phyloP scores from a whole-genome alignment of 1,140 invertebrate genomes.

The Drosophila gunungcola region DNA sequence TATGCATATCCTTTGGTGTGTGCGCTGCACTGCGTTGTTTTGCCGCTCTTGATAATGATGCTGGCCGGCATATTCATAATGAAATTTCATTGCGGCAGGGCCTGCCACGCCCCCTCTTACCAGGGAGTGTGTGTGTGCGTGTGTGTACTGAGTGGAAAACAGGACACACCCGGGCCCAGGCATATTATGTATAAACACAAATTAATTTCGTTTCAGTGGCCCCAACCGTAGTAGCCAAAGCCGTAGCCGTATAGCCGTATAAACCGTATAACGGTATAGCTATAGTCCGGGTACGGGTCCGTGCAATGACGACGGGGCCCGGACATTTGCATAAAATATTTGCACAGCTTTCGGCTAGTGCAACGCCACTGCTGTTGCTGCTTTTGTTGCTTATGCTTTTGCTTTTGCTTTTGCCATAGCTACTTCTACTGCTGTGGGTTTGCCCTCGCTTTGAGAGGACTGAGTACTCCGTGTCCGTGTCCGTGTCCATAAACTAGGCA shows the following conservation, averaged over 20 bases:
- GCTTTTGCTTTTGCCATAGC: constrained; percentile 4
- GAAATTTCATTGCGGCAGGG: constrained; percentile 79
- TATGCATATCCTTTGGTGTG: constrained; percentile 76
- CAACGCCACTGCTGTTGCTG: constrained; percentile 54
- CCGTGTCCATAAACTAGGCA: constrained; percentile 80
- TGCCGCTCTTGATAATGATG: constrained; percentile 80
- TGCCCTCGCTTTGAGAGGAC: constrained; percentile 67
- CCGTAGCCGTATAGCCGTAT: constrained; percentile 27
- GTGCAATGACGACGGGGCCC: constrained; percentile 71
- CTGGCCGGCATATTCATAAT: constrained; percentile 81
- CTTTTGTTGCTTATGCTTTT: constrained; percentile 12
- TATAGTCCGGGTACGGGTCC: constrained; percentile 16
- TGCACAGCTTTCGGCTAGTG: constrained; percentile 81
- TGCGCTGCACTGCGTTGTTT: constrained; percentile 76
- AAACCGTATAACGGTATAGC: constrained; percentile 32
- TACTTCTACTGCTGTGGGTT: constrained; percentile 39
- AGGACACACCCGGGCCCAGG: constrained; percentile 57
- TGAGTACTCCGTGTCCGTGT: constrained; percentile 5
- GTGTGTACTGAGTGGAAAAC: constrained; percentile 58
- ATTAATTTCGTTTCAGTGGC: constrained; percentile 84
- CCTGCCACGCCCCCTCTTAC: constrained; percentile 20
- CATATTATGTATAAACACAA: constrained; percentile 85
- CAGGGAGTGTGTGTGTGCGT: constrained; percentile 24
- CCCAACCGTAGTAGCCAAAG: constrained; percentile 73
- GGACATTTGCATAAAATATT: constrained; percentile 85